These are phyloP conservation scores for Crotophaga sulcirostris DNA, from an alignment of 2,113 vertebrate genomes.

Conservation along the genomic window DNA sequence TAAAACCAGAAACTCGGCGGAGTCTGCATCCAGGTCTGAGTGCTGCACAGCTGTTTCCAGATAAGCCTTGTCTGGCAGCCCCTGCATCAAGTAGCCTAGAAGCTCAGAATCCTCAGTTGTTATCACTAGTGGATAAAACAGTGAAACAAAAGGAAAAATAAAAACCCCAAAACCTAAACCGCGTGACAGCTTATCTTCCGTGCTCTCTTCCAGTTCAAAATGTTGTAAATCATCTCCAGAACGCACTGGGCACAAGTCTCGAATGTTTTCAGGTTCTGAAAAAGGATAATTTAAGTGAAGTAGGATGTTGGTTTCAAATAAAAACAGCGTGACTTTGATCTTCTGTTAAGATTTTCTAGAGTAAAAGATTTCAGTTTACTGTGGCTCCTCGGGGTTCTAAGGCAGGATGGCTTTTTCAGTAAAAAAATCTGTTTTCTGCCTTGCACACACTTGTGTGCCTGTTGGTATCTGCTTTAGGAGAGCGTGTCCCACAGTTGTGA, in stretches of 20 bases:
- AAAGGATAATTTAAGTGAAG: not conserved
- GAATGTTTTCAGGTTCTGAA: not conserved
- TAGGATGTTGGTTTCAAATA: not conserved
- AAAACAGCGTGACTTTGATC: not conserved
- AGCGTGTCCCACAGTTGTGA: not conserved
- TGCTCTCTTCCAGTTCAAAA: not conserved
- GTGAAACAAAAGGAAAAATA: not conserved
- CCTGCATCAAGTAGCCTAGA: not conserved
- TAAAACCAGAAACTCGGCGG: not conserved
- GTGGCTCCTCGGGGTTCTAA: not conserved
- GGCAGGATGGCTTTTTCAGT: not conserved
- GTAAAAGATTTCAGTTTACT: not conserved
- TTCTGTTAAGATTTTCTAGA: not conserved
- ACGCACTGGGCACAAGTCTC: not conserved
- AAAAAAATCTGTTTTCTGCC: not conserved
- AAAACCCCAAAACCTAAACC: not conserved
- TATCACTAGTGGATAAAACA: not conserved
- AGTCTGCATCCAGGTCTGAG: not conserved
- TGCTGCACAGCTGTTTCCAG: not conserved
- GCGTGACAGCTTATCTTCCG: not conserved
- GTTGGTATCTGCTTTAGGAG: not conserved
- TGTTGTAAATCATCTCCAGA: not conserved
- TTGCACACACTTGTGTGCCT: not conserved
- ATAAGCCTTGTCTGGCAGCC: not conserved
- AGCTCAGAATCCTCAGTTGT: not conserved